Evolutionary conservation across 2,888 invertebrate species (phyloP), one percentile per base, ranked within the genome.

Genomic region (Sceliomorpha sp.): DNA sequence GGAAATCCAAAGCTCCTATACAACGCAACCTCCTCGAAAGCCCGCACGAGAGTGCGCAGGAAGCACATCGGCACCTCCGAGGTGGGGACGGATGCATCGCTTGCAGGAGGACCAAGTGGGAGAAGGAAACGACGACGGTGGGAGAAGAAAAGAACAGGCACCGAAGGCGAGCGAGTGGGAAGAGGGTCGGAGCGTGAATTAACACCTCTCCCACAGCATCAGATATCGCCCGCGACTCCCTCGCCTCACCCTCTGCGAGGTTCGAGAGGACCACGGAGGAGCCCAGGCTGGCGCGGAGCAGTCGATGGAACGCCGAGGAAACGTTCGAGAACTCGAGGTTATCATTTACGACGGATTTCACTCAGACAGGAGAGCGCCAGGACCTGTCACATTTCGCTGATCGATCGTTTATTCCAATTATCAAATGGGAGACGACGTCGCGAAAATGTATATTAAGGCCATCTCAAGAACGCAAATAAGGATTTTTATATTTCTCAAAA

Each of bases 151-250:
- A 69, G 62, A 63, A 62, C 50, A 50, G 44, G 67, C 55, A 48
- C 48, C 50, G 60, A 48, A 60, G 39, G 20, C 44, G 44, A 34
- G 20, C 44, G 44, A 63, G 63, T 68, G 63, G 69, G 60, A 59
- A 53, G 66, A 60, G 66, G 66, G 63, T 64, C 47, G 64, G 76
- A 78, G 77, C 80, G 82, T 82, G 86, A 86, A 86, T 86, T 86
- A 86, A 86, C 86, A 86, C 86, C 85, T 86, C 84, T 81, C 77
- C 77, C 77, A 80, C 78, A 75, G 75, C 77, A 86, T 86, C 86
- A 85, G 86, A 86, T 86, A 86, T 73, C 72, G 71, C 63, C 70
- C 56, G 72, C 56, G 69, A 73, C 73, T 73, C 77, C 75, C 75
- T 74, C 70, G 55, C 75, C 75, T 74, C 70, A 53, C 75, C 76